Base-by-base conservation (phyloP, 2,797 vertebrate genomes). In the Glyptemys insculpta region DNA sequence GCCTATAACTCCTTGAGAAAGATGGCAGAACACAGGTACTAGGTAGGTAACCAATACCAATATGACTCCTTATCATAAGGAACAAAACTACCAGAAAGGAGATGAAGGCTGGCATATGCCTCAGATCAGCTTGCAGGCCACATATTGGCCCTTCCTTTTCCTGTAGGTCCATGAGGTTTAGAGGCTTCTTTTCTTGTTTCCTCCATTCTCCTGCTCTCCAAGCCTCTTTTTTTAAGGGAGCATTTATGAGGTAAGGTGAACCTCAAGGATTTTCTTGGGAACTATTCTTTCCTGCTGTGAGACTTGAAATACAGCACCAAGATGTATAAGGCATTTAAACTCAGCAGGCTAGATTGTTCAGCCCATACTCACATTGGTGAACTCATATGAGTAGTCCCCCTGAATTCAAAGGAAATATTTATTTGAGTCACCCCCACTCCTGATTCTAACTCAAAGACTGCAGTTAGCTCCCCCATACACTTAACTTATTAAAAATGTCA, bases 271-370 rank as follows among this genome's bases (percentile, higher is more conserved):
- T 91, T 10, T 74, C 27, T 31, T 89, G 16, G 49, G 49, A 88
- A 4, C 11, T 81, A 50, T 44, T 79, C 1, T 11, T 78, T 47
- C 88, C 2, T 1, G n/a, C 68, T 91, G 16, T 31, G n/a, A 72
- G 5, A 0, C 8, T 47, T 89, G 5, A 2, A 41, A 1, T 1
- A 0, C 5, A 52, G 6, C 3, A 23, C 15, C 81, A 92, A 85
- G 1, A 37, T 91, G 27, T 6, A 54, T 52, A 7, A 79, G 27
- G 8, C 0, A 92, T 91, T 57, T 14, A 85, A 90, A 2, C 31
- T 18, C 83, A 49, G 91, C 74, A 8, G 86, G 25, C 19, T 85
- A 18, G 8, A 92, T 25, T 86, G 4, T 3, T 1, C 74, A 47
- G 8, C 0, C 15, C 91, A 83, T 90, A 27, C 14, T 72, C 59